Evolutionary conservation across 30 jellyfish, hydroid and myxozoan species (phyloP).

Genomic region (Cassiopea xamachana): DNA sequence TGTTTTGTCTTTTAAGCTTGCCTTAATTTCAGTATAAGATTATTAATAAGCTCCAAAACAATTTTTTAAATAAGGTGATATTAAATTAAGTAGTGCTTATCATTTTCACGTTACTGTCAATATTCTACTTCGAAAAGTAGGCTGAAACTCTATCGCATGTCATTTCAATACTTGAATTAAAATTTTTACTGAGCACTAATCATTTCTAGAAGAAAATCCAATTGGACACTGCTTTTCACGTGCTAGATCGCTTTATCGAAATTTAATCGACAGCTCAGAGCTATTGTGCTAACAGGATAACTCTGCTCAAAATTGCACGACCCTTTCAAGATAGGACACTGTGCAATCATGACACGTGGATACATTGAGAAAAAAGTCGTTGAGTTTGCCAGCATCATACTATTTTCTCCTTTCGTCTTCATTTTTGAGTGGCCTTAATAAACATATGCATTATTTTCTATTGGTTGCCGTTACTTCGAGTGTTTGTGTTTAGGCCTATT

Average conservation of each 20-base stretch:
- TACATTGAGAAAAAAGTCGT: neutral
- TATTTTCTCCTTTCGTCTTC: no score
- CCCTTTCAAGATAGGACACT: neutral
- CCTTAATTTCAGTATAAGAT: neutral
- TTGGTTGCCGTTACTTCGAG: no score
- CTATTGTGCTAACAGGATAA: neutral
- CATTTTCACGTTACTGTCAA: neutral
- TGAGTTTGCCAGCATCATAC: no score
- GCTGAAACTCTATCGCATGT: conserved; percentile 38
- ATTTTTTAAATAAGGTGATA: neutral
- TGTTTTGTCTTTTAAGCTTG: conserved; percentile 3
- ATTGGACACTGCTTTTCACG: neutral
- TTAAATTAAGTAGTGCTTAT: neutral
- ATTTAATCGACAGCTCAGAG: neutral
- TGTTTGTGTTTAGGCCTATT: no score
- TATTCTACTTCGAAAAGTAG: neutral
- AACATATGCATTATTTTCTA: no score
- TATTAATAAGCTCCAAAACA: conserved; percentile 10
- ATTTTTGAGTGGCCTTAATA: no score
- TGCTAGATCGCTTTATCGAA: neutral
- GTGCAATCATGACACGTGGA: neutral
- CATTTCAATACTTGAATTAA: neutral
- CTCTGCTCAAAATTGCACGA: neutral
- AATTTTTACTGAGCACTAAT: neutral
- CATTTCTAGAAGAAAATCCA: neutral